These are phyloP conservation scores for Andinoacara biseriatus DNA, from an alignment of 2,113 vertebrate genomes.

Conservation along the genomic window DNA sequence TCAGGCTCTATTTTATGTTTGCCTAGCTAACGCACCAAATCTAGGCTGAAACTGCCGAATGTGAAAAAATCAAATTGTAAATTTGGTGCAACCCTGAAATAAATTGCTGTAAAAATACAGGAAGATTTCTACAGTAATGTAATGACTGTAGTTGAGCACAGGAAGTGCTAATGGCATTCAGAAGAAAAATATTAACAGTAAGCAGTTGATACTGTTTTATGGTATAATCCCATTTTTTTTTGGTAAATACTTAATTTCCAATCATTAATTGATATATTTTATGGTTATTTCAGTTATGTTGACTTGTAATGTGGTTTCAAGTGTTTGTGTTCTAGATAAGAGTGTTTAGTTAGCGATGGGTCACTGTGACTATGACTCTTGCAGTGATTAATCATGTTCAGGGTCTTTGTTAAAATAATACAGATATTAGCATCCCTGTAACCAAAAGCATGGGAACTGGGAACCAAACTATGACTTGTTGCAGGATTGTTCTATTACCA, in stretches of 20 bases:
- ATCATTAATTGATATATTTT: background rate
- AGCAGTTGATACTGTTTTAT: background rate
- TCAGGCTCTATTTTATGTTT: slow-evolving; percentile 9
- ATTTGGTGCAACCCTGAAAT: background rate
- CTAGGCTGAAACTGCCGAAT: background rate
- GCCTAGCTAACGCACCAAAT: background rate
- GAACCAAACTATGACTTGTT: background rate
- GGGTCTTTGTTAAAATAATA: background rate
- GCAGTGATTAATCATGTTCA: slow-evolving; percentile 3
- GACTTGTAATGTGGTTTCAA: background rate
- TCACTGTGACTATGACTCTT: background rate
- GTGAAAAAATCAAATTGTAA: background rate
- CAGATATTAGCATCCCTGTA: background rate
- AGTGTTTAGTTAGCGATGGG: background rate
- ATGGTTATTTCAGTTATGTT: background rate
- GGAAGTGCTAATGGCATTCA: background rate
- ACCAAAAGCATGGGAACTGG: background rate
- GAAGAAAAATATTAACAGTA: background rate
- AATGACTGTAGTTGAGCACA: background rate
- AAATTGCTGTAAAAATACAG: background rate
- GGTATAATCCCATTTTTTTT: background rate
- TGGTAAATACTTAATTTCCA: background rate
- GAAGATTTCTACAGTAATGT: background rate
- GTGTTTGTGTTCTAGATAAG: too few species aligned
- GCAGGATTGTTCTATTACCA: too few species aligned